Evolutionary conservation across 2,797 vertebrate species (phyloP), one percentile per base, ranked within the genome.

Genomic region (Chelidonichthys spinosus): DNA sequence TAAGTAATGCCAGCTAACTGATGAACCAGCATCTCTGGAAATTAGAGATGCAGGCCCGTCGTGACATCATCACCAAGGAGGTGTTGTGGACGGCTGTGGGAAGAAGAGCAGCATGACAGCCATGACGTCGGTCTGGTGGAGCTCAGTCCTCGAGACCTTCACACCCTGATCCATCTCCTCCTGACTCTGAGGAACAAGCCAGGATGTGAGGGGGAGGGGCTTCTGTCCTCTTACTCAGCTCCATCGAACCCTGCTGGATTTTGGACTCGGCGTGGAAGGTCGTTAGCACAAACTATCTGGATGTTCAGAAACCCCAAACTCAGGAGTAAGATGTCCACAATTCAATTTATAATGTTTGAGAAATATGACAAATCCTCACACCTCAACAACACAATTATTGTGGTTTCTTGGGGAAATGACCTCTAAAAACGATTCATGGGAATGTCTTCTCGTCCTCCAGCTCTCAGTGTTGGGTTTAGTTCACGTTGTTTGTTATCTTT

Each of bases 101-200:
- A 68, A 63, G 94, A 72, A 69, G 95, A 0, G 95, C 94, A 76
- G 95, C 96, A 96, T 0, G 95, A 98, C 90, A 94, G 89, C 85
- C 97, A 97, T 0, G 96, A 97, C 0, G 94, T 97, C 60, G 98
- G 97, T 71, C 92, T 98, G 6, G 96, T 98, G 58, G 96, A 95
- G 25, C 94, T 97, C 84, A 97, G 97, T 82, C 96, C 96, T 0
- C 91, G 96, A 60, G 96, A 97, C 87, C 95, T 97, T 96, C 72
- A 72, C 96, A 55, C 94, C 95, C 2, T 96, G 32, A 92, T 68
- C 42, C 90, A 74, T 33, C 46, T 47, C 63, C 62, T 80, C 42
- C 71, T 76, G 82, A 76, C 70, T 63, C 44, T 50, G 73, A 78
- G 61, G 8, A 69, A 42, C 47, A 68, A 13, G 39, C 3, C 54